Base-by-base conservation (phyloP, 2,888 invertebrate genomes). In the Campoplex nolae region DNA sequence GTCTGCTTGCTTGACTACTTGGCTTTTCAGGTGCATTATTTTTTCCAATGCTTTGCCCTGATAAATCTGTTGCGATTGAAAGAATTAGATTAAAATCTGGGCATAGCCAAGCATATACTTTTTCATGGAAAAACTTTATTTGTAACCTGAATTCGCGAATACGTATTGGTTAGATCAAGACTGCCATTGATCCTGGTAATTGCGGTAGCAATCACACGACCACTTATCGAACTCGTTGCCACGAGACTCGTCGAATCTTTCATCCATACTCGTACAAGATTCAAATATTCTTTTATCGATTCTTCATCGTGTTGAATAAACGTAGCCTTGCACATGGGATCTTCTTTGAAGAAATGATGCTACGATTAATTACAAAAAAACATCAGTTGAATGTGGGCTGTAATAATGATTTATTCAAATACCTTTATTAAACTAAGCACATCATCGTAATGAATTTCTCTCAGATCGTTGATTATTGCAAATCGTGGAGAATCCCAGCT, bases 231-330 rank as follows among this genome's bases (percentile, higher is more conserved):
- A 78, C 93, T 93, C 9, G 91, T 54, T 0, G 93, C 93, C 4
- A 93, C 89, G 32, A 94, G 76, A 78, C 93, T 94, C 9, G 89
- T 91, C 3, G 92, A 90, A 65, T 93, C 94, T 45, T 90, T 92
- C 87, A 94, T 91, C 92, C 93, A 92, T 0, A 89, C 87, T 45
- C 71, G 89, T 38, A 91, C 76, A 2, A 91, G 84, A 62, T 91
- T 88, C 62, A 93, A 67, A 80, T 91, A 93, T 42, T 68, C 82
- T 4, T 89, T 82, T 0, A 91, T 88, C 18, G 93, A 94, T 48
- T 78, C 70, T 2, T 42, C 38, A 58, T 93, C 93, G 4, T 88
- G n/a, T 8, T 85, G 70, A 11, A 93, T 70, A n/a, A 86, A 83
- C 11, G 86, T 75, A 1, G 93, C 88, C 65, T 87, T 89, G 80